Base-by-base conservation (phyloP, 1,140 invertebrate genomes). In the Caenorhabditis briggsae region DNA sequence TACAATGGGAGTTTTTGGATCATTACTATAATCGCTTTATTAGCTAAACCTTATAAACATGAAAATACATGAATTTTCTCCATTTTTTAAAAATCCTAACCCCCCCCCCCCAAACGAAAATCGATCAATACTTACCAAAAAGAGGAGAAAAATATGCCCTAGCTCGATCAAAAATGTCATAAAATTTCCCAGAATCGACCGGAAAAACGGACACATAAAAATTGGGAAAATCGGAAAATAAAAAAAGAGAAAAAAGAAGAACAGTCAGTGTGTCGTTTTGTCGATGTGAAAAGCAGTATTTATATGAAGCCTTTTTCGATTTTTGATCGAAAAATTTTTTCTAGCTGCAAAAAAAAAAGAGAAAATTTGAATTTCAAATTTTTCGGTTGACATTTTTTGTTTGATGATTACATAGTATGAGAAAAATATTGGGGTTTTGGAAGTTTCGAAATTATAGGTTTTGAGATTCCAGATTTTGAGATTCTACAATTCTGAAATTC, bases 291-390 rank as follows among this genome's bases (percentile, higher is more conserved):
- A 53, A 14, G 11, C 50, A 11, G 2, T 53, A 43, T 23, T 18
- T 18, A 14, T 8, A 33, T 25, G 18, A 33, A 61, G 11, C 16
- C 41, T 18, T 70, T 70, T 43, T 33, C 64, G 41, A 70, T 70
- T 70, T 70, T 70, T 46, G 64, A 70, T 70, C 64, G 33, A n/a
- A n/a, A 9, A 2, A 9, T 58, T n/a, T 58, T 9, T 20, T 58
- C 18, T 58, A n/a, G 16, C 25, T 61, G 3, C n/a, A 12, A 12
- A 11, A 11, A 11, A n/a, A 9, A 2, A n/a, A 58, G 14, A 58
- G 59, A 11, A 12, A 61, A 61, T 61, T 61, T 61, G 59, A 61
- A 61, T 12, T 61, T 61, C 59, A 61, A 61, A 61, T 61, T 25
- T 23, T 12, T 12, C 11, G 9, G 5, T 14, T 58, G 59, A 11